Evolutionary conservation across 2,797 vertebrate genomes (phyloP), one percentile per base, ranked within the genome.

Genomic region (Macroramphosus scolopax): DNA sequence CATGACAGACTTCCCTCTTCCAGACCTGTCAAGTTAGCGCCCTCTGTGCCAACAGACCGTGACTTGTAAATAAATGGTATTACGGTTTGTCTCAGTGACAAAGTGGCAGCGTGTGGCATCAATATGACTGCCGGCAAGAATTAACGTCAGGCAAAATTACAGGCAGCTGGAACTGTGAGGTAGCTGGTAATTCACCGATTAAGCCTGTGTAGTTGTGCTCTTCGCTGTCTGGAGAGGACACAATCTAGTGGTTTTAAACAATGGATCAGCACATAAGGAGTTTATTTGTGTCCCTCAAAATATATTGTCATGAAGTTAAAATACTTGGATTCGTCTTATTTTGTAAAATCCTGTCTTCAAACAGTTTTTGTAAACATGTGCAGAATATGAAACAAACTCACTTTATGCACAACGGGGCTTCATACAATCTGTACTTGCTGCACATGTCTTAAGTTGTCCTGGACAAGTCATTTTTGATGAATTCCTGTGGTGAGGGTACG

Each of bases 61-160:
- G 72, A 77, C 68, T 65, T 70, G 61, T 78, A 77, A 78, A 81
- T 75, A 77, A 72, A 81, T 57, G 59, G 54, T 52, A 48, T 75
- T 62, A 73, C 39, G 48, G 29, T 66, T 68, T 56, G 68, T 77
- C 54, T 68, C 45, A 48, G 61, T 55, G 59, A 59, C 67, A 66
- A 52, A 75, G 52, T 72, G 75, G 63, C 72, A 75, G 68, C 37
- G 25, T 62, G 71, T 42, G 1, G 24, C 75, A 83, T 78, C 77
- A 58, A 42, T 48, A 49, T 71, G 73, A 75, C 68, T 72, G 57
- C 63, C 18, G 38, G 64, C 53, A 50, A 64, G 59, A 77, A 80
- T 80, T 62, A 72, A 68, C 37, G 58, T 76, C 74, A 66, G 44
- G 36, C 50, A 61, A 63, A 66, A 79, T 77, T 78, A 74, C 48